Evolutionary conservation across 2,888 invertebrate genomes (phyloP).

Genomic region (Sepiola atlantica): DNA sequence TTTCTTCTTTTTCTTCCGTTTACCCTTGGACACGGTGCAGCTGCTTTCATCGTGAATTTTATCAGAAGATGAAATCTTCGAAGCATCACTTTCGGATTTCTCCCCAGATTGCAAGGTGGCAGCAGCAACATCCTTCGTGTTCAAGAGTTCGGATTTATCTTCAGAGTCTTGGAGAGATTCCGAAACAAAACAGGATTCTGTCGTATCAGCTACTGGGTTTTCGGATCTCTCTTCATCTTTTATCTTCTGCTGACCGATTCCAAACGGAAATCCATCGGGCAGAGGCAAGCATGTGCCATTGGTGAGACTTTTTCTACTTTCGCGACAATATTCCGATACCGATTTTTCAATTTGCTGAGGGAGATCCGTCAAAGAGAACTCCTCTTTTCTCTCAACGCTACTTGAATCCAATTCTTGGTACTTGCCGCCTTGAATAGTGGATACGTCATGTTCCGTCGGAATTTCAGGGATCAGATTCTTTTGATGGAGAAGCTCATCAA

Average conservation of each 20-base stretch:
- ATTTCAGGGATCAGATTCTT: background rate
- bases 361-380: slow-evolving; percentile 1
- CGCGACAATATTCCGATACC: background rate
- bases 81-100: no score
- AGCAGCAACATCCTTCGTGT: background rate
- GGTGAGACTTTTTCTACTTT: background rate
- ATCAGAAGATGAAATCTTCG: background rate
- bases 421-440: background rate
- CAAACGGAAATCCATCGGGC: background rate
- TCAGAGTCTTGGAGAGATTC: background rate
- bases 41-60: background rate
- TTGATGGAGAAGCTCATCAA: background rate
- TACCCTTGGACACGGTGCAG: background rate
- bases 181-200: background rate
- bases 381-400: slow-evolving; percentile 33
- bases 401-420: background rate
- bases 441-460: background rate
- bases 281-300: background rate
- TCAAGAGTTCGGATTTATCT: background rate
- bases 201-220: background rate
- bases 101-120: background rate
- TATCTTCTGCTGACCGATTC: background rate
- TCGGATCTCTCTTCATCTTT: background rate
- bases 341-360: slow-evolving; percentile 32
- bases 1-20: slow-evolving; percentile 40